These are phyloP conservation scores for Actinernus sp. DNA, from an alignment of 92 coral and sea anemone genomes.

Conservation along the genomic window DNA sequence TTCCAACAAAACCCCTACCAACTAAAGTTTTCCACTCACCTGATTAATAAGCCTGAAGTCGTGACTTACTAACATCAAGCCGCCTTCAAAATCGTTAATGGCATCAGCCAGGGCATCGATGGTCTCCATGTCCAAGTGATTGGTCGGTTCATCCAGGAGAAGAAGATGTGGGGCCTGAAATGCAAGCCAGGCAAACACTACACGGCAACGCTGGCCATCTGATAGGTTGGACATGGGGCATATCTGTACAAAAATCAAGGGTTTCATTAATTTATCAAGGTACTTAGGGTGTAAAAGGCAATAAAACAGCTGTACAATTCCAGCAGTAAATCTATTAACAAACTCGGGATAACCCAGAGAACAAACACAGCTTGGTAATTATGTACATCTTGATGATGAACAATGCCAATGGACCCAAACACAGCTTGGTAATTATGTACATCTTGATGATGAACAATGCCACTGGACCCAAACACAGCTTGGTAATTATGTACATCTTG, in stretches of 20 bases:
- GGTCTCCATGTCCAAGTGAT: slow-evolving; percentile 99
- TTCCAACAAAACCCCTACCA: no score
- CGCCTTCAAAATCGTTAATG: slow-evolving; percentile 94
- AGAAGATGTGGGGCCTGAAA: slow-evolving; percentile 95
- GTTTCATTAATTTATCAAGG: no score
- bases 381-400: no score
- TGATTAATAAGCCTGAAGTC: slow-evolving; percentile 99
- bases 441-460: no score
- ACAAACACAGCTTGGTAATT: no score
- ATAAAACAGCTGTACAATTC: no score
- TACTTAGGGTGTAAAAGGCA: not conserved
- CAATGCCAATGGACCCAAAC: not conserved
- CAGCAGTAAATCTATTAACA: no score
- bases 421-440: no score
- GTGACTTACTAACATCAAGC: slow-evolving; percentile 95
- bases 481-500: no score
- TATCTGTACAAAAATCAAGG: slow-evolving; percentile 47
- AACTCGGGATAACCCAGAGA: no score
- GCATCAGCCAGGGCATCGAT: slow-evolving; percentile 99
- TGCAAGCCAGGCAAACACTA: slow-evolving; percentile 99
- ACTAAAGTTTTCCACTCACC: no score
- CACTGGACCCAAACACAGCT: no score
- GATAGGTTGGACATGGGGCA: slow-evolving; percentile 96
- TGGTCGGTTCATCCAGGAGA: slow-evolving; percentile 98
- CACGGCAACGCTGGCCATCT: slow-evolving; percentile 99